Evolutionary conservation across 2,797 vertebrate species (phyloP).

Genomic region (Hippoglossus hippoglossus): DNA sequence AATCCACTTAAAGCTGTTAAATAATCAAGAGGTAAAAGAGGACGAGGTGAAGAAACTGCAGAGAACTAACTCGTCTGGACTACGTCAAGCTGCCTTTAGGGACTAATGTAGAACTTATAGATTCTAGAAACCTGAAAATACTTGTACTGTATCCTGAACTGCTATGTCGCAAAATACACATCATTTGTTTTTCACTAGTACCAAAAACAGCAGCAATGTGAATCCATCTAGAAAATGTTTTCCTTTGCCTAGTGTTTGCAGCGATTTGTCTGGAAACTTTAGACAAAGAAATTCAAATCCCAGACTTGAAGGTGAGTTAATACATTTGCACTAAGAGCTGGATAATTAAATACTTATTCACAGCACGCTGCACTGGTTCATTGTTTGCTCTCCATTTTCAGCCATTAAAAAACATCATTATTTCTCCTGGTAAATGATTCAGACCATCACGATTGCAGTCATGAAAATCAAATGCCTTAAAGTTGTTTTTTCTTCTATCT

Average conservation of each 20-base stretch:
- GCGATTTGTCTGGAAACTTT: no score
- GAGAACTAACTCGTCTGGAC: constrained; percentile 22
- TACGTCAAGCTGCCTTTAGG: no score
- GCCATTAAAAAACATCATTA: not conserved
- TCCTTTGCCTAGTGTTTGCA: no score
- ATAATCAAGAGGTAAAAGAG: constrained; percentile 34
- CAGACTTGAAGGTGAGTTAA: not conserved
- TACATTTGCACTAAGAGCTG: not conserved
- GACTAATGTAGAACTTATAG: no score
- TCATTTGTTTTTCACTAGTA: no score
- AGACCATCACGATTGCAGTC: not conserved
- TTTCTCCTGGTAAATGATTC: not conserved
- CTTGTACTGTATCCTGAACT: not conserved
- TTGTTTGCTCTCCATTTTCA: not conserved
- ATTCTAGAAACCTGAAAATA: no score
- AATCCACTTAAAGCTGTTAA: constrained; percentile 15
- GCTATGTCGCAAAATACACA: no score
- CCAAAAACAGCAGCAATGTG: no score
- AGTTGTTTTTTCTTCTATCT: not conserved
- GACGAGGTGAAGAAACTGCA: constrained; percentile 63
- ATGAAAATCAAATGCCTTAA: not conserved
- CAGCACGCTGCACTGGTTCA: not conserved
- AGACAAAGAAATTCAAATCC: no score
- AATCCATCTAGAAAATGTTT: no score
- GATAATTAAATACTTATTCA: constrained; percentile 1